Evolutionary conservation across 2,797 vertebrate genomes (phyloP).

Genomic region (Trachops cirrhosus): DNA sequence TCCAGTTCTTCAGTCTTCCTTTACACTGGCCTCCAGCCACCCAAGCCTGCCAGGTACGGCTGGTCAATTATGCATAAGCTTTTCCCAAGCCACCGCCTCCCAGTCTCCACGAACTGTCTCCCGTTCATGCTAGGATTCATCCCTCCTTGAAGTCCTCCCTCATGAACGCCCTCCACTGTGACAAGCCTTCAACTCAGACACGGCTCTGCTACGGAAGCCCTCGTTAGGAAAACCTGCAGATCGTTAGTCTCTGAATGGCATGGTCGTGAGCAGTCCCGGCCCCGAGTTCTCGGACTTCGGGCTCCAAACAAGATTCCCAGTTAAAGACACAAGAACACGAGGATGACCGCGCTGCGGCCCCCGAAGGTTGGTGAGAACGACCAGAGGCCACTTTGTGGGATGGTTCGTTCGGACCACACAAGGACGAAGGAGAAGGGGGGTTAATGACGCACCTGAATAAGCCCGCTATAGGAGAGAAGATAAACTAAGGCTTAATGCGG

Average conservation of each 20-base stretch:
- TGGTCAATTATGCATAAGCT: conserved; percentile 51
- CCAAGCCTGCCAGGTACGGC: conserved; percentile 14
- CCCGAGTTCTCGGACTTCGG: not conserved
- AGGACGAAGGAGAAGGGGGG: not conserved
- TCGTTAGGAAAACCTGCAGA: not conserved
- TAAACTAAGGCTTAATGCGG: not conserved
- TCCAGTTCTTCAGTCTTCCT: not conserved
- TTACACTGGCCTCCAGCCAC: conserved; percentile 8
- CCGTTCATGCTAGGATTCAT: not conserved
- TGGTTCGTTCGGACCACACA: not conserved
- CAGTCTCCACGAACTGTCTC: not conserved
- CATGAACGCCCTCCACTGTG: not conserved
- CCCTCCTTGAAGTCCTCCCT: not conserved
- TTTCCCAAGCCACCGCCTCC: not conserved
- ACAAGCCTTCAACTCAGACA: not conserved
- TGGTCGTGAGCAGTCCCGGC: not conserved
- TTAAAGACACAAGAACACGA: not conserved
- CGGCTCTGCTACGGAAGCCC: not conserved
- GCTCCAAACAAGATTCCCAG: not conserved
- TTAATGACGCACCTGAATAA: conserved; percentile 57
- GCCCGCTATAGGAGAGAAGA: not conserved
- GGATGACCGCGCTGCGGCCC: not conserved
- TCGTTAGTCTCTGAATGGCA: not conserved
- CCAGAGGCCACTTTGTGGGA: not conserved
- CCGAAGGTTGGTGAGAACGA: not conserved